Evolutionary conservation across 1,140 invertebrate species (phyloP).

Genomic region (Babylonia areolata): DNA sequence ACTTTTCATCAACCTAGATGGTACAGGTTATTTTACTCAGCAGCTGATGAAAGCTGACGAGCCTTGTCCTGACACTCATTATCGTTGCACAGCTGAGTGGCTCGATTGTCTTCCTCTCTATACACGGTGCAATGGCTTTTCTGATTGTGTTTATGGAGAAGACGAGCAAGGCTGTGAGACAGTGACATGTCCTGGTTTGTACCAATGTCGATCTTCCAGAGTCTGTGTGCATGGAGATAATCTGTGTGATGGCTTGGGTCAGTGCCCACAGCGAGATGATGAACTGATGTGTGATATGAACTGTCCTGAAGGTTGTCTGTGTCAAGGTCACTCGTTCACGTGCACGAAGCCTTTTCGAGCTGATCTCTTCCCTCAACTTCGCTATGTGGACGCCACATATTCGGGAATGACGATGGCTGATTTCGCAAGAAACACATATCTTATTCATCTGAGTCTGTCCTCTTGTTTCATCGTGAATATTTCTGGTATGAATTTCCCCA

Average conservation of each 20-base stretch:
- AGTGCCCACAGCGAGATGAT: not conserved
- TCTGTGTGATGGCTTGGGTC: constrained; percentile 3
- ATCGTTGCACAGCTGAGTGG: not conserved
- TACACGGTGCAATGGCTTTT: not conserved
- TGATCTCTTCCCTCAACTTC: not conserved
- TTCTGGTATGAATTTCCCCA: too few species aligned
- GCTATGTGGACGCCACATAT: not conserved
- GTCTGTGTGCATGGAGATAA: constrained; percentile 25
- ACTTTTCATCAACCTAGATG: not conserved
- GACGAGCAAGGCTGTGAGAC: not conserved
- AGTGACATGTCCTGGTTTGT: not conserved
- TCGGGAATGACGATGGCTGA: not conserved
- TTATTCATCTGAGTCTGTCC: not conserved
- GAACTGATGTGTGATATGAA: not conserved
- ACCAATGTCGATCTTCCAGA: not conserved
- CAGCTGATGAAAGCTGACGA: not conserved
- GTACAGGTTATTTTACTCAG: not conserved
- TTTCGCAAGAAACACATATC: not conserved
- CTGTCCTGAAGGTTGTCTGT: not conserved
- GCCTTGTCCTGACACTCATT: constrained; percentile 4
- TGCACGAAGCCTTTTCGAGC: not conserved
- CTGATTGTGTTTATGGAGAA: not conserved
- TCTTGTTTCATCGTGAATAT: too few species aligned
- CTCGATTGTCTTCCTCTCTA: not conserved
- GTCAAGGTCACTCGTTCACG: not conserved